phyloP scores from a whole-genome alignment of 1,140 invertebrate species.

The Episyrphus balteatus region DNA sequence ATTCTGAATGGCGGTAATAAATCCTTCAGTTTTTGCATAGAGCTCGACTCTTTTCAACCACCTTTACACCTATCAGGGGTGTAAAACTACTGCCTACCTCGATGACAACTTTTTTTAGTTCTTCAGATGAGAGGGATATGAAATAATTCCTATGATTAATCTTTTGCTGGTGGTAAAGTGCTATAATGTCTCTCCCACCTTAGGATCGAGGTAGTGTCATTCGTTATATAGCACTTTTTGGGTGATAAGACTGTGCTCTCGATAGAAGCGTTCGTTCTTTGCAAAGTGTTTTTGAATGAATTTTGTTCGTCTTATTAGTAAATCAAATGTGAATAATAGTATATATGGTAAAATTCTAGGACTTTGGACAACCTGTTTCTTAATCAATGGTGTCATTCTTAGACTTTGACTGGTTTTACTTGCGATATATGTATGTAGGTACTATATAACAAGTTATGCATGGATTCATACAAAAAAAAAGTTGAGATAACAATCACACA shows the following conservation, averaged over 20 bases:
- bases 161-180: background rate
- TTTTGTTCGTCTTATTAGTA: no score
- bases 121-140: background rate
- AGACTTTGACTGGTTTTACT: no score
- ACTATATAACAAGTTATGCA: no score
- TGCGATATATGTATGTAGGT: no score
- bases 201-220: background rate
- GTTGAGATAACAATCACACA: no score
- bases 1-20: constrained; percentile 22
- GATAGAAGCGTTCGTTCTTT: background rate
- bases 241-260: background rate
- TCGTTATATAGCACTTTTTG: background rate
- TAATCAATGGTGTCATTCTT: no score
- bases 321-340: no score
- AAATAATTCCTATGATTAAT: background rate
- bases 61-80: background rate
- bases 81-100: background rate
- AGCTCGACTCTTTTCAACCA: constrained; percentile 16
- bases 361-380: no score
- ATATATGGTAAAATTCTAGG: no score
- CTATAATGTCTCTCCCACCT: background rate
- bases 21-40: constrained; percentile 15
- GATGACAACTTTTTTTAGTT: background rate
- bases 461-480: no score
- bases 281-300: no score